Evolutionary conservation across 2,113 vertebrate genomes (phyloP).

Genomic region (Sterrhoptilus dennistouni): DNA sequence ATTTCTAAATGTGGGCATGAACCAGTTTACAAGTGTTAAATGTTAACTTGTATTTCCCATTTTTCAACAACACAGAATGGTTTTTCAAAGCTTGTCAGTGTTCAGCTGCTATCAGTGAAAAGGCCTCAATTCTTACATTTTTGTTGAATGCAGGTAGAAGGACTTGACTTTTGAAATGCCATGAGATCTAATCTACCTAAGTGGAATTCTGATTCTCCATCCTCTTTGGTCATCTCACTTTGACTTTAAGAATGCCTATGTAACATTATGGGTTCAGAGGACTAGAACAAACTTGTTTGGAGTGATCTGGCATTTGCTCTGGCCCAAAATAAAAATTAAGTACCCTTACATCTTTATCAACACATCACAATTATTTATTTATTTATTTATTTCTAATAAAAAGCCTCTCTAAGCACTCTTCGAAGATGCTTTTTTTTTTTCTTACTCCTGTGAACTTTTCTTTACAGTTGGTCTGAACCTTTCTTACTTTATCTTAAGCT

Average conservation of each 20-base stretch:
- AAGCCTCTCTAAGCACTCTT: background rate
- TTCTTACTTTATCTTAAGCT: background rate
- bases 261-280: background rate
- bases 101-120: background rate
- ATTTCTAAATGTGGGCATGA: background rate
- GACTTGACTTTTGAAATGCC: background rate
- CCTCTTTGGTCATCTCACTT: background rate
- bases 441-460: background rate
- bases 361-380: background rate
- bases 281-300: background rate
- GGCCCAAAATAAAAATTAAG: background rate
- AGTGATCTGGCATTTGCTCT: background rate
- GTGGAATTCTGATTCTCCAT: background rate
- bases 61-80: rapidly evolving
- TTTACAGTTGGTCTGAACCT: background rate
- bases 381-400: background rate
- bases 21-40: background rate
- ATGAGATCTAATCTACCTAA: background rate
- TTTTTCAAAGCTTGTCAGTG: background rate
- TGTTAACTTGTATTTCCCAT: background rate
- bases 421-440: background rate
- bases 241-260: background rate
- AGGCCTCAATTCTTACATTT: background rate
- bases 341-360: background rate
- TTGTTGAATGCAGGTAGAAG: background rate